Percentiles rank a stretch among this genome's conserved stretches.
phyloP scores from a whole-genome alignment of 2,797 vertebrate genomes.

The Gadopsis marmoratus region DNA sequence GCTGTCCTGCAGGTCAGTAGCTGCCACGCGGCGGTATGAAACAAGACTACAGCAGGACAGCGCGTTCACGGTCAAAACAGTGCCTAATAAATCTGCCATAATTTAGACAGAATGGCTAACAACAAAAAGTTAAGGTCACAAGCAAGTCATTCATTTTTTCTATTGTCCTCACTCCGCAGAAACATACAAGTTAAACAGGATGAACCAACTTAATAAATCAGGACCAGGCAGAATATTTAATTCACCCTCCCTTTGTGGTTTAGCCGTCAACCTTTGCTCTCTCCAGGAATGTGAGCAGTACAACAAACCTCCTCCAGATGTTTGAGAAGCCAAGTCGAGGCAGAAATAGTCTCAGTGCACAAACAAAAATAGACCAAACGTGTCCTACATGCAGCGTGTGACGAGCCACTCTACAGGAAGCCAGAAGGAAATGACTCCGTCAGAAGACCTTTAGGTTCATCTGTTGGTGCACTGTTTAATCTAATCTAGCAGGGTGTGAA shows the following conservation, averaged over 20 bases:
- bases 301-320: background rate
- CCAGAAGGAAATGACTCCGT: background rate
- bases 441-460: too few species aligned
- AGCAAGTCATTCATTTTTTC: background rate
- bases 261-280: background rate
- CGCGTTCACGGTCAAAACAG: background rate
- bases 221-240: background rate
- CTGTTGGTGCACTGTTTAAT: too few species aligned
- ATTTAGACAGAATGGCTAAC: background rate
- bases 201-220: background rate
- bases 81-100: background rate
- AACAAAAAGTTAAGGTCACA: background rate
- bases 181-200: background rate
- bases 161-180: background rate
- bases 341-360: slow-evolving; percentile 43
- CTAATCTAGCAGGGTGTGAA: too few species aligned
- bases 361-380: slow-evolving; percentile 56
- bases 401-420: background rate
- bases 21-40: too few species aligned
- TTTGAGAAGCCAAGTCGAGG: slow-evolving; percentile 24
- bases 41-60: background rate
- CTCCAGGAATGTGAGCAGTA: background rate
- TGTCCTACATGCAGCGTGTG: slow-evolving; percentile 3
- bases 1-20: too few species aligned
- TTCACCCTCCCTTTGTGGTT: background rate